These are phyloP conservation scores for Timema podura DNA, from an alignment of 2,888 invertebrate species.

Conservation along the genomic window DNA sequence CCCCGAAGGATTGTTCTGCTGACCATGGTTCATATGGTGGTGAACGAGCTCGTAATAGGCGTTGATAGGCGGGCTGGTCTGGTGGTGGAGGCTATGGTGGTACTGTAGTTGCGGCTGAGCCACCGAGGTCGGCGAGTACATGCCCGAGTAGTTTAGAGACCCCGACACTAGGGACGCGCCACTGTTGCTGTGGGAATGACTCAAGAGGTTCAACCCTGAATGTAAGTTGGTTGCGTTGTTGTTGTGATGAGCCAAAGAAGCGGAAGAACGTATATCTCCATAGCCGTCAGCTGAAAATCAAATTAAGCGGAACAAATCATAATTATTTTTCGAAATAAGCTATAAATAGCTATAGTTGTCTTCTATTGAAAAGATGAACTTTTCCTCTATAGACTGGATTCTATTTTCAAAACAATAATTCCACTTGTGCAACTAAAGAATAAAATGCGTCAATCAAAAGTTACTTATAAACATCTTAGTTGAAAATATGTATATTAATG, in stretches of 20 bases:
- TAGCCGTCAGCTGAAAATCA: conserved; percentile 24
- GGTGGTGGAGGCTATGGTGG: conserved; percentile 16
- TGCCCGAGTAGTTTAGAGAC: conserved; percentile 29
- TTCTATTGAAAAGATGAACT: too few relatives aligned
- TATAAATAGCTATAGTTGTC: too few relatives aligned
- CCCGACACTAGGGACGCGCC: conserved; percentile 23
- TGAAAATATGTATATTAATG: too few relatives aligned
- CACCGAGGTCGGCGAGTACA: conserved; percentile 28
- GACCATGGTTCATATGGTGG: conserved; percentile 36
- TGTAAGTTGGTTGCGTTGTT: not conserved
- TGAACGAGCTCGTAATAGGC: conserved; percentile 41
- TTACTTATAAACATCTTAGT: too few relatives aligned
- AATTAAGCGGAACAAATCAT: too few relatives aligned
- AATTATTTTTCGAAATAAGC: too few relatives aligned
- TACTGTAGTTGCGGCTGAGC: conserved; percentile 20
- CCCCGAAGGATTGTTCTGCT: conserved; percentile 23
- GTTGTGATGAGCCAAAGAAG: conserved; percentile 29
- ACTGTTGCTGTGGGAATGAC: conserved; percentile 18
- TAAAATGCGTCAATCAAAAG: too few relatives aligned
- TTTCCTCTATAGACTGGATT: too few relatives aligned
- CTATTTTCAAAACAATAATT: too few relatives aligned
- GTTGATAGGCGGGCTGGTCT: conserved; percentile 27
- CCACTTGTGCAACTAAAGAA: too few relatives aligned
- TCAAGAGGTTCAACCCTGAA: conserved; percentile 15
- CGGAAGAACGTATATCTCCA: conserved; percentile 27